Percentiles rank a stretch among this genome's conserved stretches.
Evolutionary conservation across 1,140 invertebrate species (phyloP).

Genomic region (Leptinotarsa texana): DNA sequence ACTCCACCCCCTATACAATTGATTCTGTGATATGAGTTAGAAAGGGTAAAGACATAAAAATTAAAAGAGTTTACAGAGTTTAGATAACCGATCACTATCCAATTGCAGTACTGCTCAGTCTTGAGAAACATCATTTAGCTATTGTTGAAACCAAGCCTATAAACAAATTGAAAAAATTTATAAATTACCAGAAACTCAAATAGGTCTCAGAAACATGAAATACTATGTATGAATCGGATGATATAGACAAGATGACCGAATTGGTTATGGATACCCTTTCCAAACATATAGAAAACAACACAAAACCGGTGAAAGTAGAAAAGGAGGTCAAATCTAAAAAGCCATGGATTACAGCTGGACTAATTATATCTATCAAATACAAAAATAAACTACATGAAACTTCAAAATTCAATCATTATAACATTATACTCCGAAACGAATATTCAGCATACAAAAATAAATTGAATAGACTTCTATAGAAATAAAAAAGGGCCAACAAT

Average conservation of each 20-base stretch:
- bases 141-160: not conserved
- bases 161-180: not conserved
- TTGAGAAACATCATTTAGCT: not conserved
- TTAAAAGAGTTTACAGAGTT: not conserved
- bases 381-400: too few relatives aligned
- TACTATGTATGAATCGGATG: not conserved
- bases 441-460: not conserved
- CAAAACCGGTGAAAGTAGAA: not conserved
- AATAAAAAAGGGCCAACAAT: too few relatives aligned
- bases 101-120: too few relatives aligned
- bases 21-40: slow-evolving; percentile 5
- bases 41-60: not conserved
- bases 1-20: not conserved
- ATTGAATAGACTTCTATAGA: too few relatives aligned
- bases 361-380: too few relatives aligned
- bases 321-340: not conserved
- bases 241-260: not conserved
- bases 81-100: too few relatives aligned
- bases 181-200: not conserved
- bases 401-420: not conserved
- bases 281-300: not conserved
- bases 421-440: not conserved
- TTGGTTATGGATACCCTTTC: not conserved
- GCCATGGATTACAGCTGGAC: not conserved
- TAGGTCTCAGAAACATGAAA: too few relatives aligned